Conservation (phyloP, 2,113 vertebrate genomes). For the Bettongia penicillata region DNA sequence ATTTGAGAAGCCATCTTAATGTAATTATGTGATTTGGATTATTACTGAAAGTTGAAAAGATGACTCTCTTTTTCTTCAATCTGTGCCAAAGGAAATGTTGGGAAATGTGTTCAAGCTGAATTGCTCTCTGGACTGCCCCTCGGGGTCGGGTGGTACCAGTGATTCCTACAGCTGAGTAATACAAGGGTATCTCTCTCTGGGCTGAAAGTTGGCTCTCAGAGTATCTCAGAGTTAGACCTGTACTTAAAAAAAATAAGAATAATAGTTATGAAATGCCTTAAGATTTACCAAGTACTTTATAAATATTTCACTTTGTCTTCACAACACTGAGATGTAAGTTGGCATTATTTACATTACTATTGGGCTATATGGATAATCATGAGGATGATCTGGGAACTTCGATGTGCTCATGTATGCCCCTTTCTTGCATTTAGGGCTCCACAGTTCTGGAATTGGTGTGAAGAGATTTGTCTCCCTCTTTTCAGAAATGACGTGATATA, state of each 20-base stretch:
- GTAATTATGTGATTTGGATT: constrained; percentile 60
- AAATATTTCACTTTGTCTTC: background rate
- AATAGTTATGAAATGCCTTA: background rate
- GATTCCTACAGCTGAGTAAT: background rate
- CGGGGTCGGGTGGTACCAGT: background rate
- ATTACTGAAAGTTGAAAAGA: constrained; percentile 30
- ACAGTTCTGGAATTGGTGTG: background rate
- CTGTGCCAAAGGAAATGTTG: constrained; percentile 41
- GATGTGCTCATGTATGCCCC: background rate
- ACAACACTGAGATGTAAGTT: background rate
- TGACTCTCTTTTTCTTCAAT: constrained; percentile 65
- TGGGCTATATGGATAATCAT: background rate
- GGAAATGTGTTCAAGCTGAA: constrained; percentile 61
- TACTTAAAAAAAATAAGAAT: background rate
- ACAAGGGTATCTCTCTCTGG: background rate
- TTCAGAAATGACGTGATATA: background rate
- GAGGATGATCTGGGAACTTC: background rate
- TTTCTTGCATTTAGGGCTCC: background rate
- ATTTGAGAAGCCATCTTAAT: constrained; percentile 63
- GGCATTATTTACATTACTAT: background rate
- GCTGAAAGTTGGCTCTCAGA: background rate
- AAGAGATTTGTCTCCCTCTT: background rate
- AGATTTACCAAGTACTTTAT: background rate
- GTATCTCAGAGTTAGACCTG: background rate
- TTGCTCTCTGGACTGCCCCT: background rate